Base-by-base conservation (phyloP, 2,113 vertebrate genomes). In the Ciconia boyciana region DNA sequence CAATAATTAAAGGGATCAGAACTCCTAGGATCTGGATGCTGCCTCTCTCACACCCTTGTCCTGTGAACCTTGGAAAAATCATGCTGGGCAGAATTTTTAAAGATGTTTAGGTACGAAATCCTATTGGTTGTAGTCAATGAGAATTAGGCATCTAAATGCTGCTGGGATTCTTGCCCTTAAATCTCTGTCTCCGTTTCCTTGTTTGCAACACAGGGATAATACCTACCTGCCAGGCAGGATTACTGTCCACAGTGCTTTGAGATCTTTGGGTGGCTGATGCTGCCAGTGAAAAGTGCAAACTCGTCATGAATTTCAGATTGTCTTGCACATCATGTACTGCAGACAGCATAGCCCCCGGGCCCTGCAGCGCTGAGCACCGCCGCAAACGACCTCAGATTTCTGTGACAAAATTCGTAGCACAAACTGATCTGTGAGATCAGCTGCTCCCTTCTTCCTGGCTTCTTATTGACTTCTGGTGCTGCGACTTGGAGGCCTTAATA, bases 291-390 rank as follows among this genome's bases (percentile, higher is more conserved):
- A 97, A 98, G 93, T 97, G 96, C 93, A 95, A 94, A 93, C 94
- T 96, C 48, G 55, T 95, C 85, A 93, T 5, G 95, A 89, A 93
- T 92, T 57, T n/a, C 97, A 97, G 97, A 96, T 97, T 97, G 97
- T 75, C 97, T 97, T 95, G 93, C 92, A 97, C 80, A 22, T 90
- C 15, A 3, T 46, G 90, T 76, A 14, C 61, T 36, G 62, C 89
- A 46, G 70, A 80, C 66, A 87, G 71, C 16, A 87, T 29, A 92
- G 96, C 80, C 84, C 94, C 83, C 4, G 20, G 83, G 72, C 87
- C 94, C 90, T 19, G 14, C 71, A 43, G 94, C 10, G 26, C 94
- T 83, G 87, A 96, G 95, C 96, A 83, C 80, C 22, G 66, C 96
- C 57, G 24, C 95, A 87, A 64, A 66, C 20, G 34, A 68, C 89